A percentile compares a stretch with the other conserved stretches of the same genome.
These are phyloP conservation scores for Erpornis zantholeuca DNA, from an alignment of 2,113 vertebrate genomes.

Conservation along the genomic window DNA sequence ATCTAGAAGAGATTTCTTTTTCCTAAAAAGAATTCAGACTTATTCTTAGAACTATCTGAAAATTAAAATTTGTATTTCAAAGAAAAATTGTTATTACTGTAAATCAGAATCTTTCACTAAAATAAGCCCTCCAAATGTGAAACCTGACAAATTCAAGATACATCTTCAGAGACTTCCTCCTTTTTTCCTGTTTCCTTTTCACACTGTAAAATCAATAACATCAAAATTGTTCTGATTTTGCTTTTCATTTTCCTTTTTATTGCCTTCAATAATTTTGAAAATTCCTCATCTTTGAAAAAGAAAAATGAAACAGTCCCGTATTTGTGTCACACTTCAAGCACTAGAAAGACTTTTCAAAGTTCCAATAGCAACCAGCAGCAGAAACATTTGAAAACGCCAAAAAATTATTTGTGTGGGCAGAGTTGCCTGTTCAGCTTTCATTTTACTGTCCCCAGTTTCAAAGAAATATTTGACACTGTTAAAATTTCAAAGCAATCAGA, in stretches of 20 bases:
- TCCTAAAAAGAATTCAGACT: neutral
- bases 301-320: neutral
- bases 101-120: neutral
- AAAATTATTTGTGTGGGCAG: neutral
- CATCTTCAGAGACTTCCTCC: neutral
- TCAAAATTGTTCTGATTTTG: neutral
- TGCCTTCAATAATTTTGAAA: neutral
- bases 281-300: neutral
- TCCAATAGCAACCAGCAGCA: neutral
- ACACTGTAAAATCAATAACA: neutral
- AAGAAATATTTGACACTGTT: neutral
- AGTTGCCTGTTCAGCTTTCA: neutral
- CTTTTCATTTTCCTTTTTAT: slow-evolving; percentile 1
- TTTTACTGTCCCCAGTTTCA: neutral
- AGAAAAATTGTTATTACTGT: neutral
- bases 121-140: neutral
- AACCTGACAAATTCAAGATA: neutral
- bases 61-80: neutral
- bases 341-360: neutral
- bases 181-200: neutral
- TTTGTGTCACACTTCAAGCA: neutral
- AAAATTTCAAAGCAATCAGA: neutral
- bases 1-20: neutral
- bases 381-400: neutral
- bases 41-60: neutral